A percentile compares a stretch with the other conserved stretches of the same genome.
Evolutionary conservation across 2,888 invertebrate species (phyloP).

Genomic region (Campoplex capitator): DNA sequence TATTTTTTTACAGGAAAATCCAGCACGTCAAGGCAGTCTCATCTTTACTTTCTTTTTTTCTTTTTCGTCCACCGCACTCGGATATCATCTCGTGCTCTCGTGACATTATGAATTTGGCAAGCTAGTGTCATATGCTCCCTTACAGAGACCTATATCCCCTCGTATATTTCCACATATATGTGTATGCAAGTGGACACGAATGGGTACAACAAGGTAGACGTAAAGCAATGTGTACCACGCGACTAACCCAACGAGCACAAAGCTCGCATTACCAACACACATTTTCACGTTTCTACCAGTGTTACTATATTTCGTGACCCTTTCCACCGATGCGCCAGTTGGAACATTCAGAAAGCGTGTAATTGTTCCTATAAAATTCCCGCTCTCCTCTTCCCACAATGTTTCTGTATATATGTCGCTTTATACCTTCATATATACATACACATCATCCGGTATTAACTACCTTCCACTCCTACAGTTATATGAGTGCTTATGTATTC

Average conservation of each 20-base stretch:
- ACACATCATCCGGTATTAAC: slow-evolving; percentile 24
- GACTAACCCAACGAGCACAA: slow-evolving; percentile 20
- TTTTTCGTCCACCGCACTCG: neutral
- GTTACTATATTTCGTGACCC: slow-evolving; percentile 15
- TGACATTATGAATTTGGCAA: slow-evolving; percentile 37
- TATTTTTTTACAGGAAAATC: neutral
- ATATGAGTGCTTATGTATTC: neutral
- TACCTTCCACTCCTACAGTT: slow-evolving; percentile 4
- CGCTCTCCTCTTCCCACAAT: slow-evolving; percentile 38
- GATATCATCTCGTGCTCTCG: slow-evolving; percentile 19
- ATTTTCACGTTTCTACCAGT: slow-evolving; percentile 21
- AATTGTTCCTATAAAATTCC: slow-evolving; percentile 69
- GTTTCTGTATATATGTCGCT: slow-evolving; percentile 4
- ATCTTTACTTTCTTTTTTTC: neutral
- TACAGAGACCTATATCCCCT: neutral
- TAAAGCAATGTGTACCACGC: slow-evolving; percentile 12
- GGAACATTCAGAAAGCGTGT: slow-evolving; percentile 66
- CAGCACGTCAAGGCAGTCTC: neutral
- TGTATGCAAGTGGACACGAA: neutral
- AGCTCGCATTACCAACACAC: slow-evolving; percentile 28
- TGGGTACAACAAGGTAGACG: neutral
- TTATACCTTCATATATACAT: slow-evolving; percentile 3
- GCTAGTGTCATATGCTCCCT: slow-evolving; percentile 1
- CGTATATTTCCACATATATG: neutral
- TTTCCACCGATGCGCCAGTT: slow-evolving; percentile 57